Conservation (phyloP, 2,113 vertebrate species). For the Raphicerus campestris region DNA sequence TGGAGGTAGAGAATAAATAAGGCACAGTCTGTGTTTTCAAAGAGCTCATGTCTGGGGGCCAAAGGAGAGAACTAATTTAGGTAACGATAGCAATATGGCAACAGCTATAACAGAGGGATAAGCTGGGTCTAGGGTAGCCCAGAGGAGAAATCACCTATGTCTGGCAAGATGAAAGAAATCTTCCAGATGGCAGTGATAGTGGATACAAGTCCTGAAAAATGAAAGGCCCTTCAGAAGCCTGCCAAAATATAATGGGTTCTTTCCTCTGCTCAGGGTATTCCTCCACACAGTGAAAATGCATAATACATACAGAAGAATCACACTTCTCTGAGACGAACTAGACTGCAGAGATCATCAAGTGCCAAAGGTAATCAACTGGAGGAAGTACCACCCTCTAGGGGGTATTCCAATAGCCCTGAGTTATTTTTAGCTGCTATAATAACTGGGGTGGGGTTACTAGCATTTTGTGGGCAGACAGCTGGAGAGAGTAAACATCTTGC, state of each 20-base stretch:
- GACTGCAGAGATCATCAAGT: not conserved
- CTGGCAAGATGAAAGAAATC: not conserved
- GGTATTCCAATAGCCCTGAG: not conserved
- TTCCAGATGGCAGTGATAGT: not conserved
- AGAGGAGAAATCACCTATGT: not conserved
- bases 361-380: not conserved
- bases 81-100: not conserved
- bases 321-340: not conserved
- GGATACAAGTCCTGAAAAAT: slow-evolving; percentile 6
- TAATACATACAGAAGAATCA: not conserved
- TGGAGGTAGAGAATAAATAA: slow-evolving; percentile 29
- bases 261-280: not conserved
- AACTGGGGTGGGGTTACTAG: not conserved
- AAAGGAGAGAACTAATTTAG: not conserved
- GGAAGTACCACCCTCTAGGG: not conserved
- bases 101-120: not conserved
- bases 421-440: not conserved
- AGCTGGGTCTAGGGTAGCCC: not conserved
- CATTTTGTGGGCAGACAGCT: not conserved
- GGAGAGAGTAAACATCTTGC: not conserved
- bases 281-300: not conserved
- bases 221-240: not conserved
- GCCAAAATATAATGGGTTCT: not conserved
- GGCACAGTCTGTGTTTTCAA: not conserved
- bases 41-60: not conserved